Evolutionary conservation across 2,113 vertebrate genomes (phyloP), one percentile per base, ranked within the genome.

Genomic region (Pteronura brasiliensis): DNA sequence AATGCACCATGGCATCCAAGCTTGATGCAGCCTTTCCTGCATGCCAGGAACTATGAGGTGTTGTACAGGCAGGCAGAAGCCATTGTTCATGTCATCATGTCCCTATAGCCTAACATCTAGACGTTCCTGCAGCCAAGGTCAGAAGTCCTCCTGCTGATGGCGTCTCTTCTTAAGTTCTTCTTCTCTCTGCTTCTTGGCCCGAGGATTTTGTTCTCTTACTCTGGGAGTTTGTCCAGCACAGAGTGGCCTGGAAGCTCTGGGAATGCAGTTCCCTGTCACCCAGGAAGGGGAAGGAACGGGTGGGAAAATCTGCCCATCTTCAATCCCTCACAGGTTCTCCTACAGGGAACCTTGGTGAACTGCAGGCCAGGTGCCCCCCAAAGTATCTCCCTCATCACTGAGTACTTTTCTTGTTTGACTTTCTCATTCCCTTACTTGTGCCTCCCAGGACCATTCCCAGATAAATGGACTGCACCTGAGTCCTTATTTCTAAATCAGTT

Each of bases 11-110:
- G 0, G 34, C 0, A 25, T 7, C 59, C 25, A 15, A 8, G 34
- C n/a, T 42, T 36, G 27, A 21, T 0, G 1, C 13, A 7, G 34
- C 34, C 13, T 74, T 27, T 44, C 14, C 21, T 13, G 3, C 2
- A 3, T 1, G 8, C 44, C 81, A 15, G n/a, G 49, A 11, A 3
- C 23, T 23, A 4, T 0, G 6, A 14, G 5, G 25, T 31, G 2
- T 4, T 23, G 29, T 11, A 59, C 39, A 2, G 1, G 0, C 2
- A 0, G 0, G 3, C 0, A 34, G 25, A 42, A 47, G 27, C 27
- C 36, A 0, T 4, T 11, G 13, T 6, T 11, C 14, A 5, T 4
- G 13, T 6, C 20, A 8, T 2, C 61, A 4, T 7, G 0, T 8
- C 34, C 44, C 36, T 21, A 49, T n/a, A 31, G 21, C 65, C 65